These are phyloP conservation scores for Eupithecia pulchellata DNA, from an alignment of 2,888 invertebrate genomes.

Conservation along the genomic window DNA sequence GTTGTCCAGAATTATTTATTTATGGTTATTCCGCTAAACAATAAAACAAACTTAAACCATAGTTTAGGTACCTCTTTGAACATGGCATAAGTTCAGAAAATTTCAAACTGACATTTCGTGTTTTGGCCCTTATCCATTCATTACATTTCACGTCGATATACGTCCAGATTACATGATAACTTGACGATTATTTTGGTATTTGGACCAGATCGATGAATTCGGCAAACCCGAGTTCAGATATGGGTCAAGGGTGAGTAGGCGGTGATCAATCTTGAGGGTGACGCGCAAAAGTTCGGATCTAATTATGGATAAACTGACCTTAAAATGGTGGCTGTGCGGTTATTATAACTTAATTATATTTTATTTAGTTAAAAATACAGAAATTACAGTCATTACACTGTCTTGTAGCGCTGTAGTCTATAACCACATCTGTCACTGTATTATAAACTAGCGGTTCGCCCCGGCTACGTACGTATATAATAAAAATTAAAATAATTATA, in stretches of 20 bases:
- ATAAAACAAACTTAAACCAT: not conserved
- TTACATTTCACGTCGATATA: not conserved
- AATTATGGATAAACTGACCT: slow-evolving; percentile 18
- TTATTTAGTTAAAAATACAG: not conserved
- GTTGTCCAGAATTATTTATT: too few species aligned
- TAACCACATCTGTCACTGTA: not conserved
- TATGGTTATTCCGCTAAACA: not conserved
- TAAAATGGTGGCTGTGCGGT: not conserved
- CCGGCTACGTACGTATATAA: too few species aligned
- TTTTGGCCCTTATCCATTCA: not conserved
- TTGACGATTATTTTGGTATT: slow-evolving; percentile 8
- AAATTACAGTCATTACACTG: not conserved
- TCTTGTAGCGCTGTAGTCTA: not conserved
- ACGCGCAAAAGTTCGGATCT: slow-evolving; percentile 16
- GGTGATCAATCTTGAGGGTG: slow-evolving; percentile 26
- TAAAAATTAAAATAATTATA: too few species aligned
- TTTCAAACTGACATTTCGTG: not conserved
- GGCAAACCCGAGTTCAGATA: slow-evolving; percentile 26
- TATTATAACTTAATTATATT: not conserved
- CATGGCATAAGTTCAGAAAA: not conserved
- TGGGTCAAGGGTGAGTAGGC: slow-evolving; percentile 28
- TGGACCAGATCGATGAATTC: slow-evolving; percentile 21
- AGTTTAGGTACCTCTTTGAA: not conserved
- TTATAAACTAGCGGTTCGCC: too few species aligned
- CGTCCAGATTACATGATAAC: not conserved